Conservation (phyloP, 2,888 invertebrate genomes). For the Habroteleia sp. region DNA sequence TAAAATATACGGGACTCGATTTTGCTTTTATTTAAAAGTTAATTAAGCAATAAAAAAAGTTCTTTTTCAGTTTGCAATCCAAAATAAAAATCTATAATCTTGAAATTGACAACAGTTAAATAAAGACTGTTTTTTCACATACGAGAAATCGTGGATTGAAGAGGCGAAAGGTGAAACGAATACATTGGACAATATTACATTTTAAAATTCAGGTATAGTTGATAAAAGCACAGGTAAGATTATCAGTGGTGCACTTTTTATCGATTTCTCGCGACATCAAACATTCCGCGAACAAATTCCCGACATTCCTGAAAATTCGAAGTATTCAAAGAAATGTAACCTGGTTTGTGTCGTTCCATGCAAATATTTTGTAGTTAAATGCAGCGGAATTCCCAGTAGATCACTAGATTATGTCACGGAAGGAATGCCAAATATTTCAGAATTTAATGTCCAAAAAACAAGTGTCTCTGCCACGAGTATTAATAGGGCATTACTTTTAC, state of each 20-base stretch:
- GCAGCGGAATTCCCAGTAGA: constrained; percentile 43
- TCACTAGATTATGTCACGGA: constrained; percentile 48
- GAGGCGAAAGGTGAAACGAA: too few relatives aligned
- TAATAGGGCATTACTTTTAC: too few relatives aligned
- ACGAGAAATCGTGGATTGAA: too few relatives aligned
- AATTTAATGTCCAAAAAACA: constrained; percentile 37
- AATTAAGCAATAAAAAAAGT: too few relatives aligned
- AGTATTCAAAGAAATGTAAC: constrained; percentile 54
- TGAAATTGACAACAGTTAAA: constrained; percentile 24
- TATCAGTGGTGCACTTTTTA: constrained; percentile 38
- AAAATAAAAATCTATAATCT: too few relatives aligned
- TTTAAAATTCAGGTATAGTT: constrained; percentile 24
- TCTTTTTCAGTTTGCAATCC: too few relatives aligned
- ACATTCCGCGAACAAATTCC: constrained; percentile 52
- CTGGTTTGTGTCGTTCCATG: constrained; percentile 36
- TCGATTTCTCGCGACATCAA: constrained; percentile 41
- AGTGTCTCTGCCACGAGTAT: constrained; percentile 2
- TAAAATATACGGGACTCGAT: too few relatives aligned
- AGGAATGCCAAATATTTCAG: constrained; percentile 33
- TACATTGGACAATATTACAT: constrained; percentile 27
- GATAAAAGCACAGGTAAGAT: constrained; percentile 38
- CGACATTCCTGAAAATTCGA: constrained; percentile 46
- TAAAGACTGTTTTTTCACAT: constrained; percentile 1
- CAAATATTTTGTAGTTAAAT: constrained; percentile 59
- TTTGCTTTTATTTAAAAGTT: too few relatives aligned